Base-by-base conservation (phyloP, 2,888 invertebrate genomes). In the Agriopis aurantiaria region DNA sequence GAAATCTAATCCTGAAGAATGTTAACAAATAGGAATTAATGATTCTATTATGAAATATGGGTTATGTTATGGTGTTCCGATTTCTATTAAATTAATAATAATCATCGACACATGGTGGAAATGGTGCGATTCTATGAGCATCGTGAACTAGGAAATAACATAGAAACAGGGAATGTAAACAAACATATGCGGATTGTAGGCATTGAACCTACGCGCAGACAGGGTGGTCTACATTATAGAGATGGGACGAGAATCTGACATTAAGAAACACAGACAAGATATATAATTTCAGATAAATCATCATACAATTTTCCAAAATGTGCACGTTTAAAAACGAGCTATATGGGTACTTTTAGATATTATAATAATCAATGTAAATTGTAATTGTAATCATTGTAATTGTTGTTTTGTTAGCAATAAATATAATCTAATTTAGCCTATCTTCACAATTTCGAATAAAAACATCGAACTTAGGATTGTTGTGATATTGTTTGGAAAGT, bases 91-190 rank as follows among this genome's bases (percentile, higher is more conserved):
- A 69, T 66, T 66, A 66, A 69, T 65, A 73, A 68, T 68, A 69
- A 64, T 65, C 65, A 48, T 64, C 64, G 64, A 45, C 71, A 71
- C 45, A 68, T 71, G 72, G 69, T 72, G 71, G 48, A 67, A 71
- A 71, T 70, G 62, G 49, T 9, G 48, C 11, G 60, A 69, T 57
- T 60, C 57, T 61, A 65, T 66, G 60, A 65, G 65, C 76, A 74
- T 72, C 71, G 69, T 66, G 60, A 66, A 71, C 69, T 67, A 75
- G 70, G 73, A 72, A 77, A 73, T 75, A 69, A 73, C 71, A 64
- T 64, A 65, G 62, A 68, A 70, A 71, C 58, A 53, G 62, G 66
- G 61, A 72, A 68, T 73, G 12, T 68, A 73, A 71, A 74, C 65
- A 73, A 73, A 70, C 66, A 60, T 57, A 66, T 64, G 65, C 52